Evolutionary conservation across 1,140 invertebrate species (phyloP), one percentile per base, ranked within the genome.

Genomic region (Manduca sexta): DNA sequence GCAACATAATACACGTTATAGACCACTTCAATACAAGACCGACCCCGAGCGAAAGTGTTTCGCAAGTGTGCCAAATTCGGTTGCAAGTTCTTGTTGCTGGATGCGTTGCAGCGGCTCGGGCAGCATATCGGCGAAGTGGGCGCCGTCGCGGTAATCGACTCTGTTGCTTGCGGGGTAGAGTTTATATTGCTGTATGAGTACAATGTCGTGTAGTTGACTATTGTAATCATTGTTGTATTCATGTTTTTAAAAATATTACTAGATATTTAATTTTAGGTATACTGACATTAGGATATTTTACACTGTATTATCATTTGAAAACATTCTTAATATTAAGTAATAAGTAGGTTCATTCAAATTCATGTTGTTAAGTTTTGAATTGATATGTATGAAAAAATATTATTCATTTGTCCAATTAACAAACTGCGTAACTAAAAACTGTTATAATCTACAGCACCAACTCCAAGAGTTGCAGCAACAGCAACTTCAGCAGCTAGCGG

Each of bases 401-500:
- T 31, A 31, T 13, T 15, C 8, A 13, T 38, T 11, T 13, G 35
- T 12, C 2, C 2, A 38, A 13, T 11, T 12, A 38, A 12, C n/a
- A 38, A 14, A 38, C n/a, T 12, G 14, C 8, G 14, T 13, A 38
- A 3, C 14, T 10, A 41, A 18, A 7, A n/a, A 18, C 15, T 12
- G n/a, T 5, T 29, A 38, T 6, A 29, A 38, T 46, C 13, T 34
- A 26, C 61, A 74, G 56, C 65, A 73, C 15, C 73, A 70, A 44
- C 74, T 75, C 35, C 70, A 76, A 39, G 68, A 77, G 46, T 71
- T 70, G 45, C 79, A 70, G 39, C 72, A 76, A 50, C 46, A 86
- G 43, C 86, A 88, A 52, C 74, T 86, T 67, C 64, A 86, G 48
- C 70, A 86, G 50, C 52, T 57, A 59, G 57, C 57, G 47, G 53